phyloP scores from a whole-genome alignment of 2,113 vertebrate species.

The Zosterops japonicus region DNA sequence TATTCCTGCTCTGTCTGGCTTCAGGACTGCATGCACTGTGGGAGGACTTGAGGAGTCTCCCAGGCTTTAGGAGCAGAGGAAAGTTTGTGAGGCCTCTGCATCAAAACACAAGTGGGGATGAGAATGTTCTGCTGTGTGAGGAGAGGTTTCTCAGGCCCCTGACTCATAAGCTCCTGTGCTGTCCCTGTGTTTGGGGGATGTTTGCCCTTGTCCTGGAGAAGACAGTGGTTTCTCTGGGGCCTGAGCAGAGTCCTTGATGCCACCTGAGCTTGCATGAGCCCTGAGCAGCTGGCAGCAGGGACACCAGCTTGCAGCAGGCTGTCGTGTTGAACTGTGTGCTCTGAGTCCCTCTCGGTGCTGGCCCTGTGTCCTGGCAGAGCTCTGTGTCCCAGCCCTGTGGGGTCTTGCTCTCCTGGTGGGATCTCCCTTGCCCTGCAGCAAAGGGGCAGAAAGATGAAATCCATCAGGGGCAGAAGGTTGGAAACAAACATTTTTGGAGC shows the following conservation, averaged over 20 bases:
- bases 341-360: not conserved
- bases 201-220: not conserved
- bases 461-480: not conserved
- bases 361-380: not conserved
- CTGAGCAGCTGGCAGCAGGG: not conserved
- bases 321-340: not conserved
- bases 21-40: not conserved
- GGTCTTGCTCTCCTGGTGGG: not conserved
- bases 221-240: not conserved
- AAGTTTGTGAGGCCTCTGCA: not conserved
- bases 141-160: not conserved
- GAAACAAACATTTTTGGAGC: not conserved
- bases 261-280: not conserved
- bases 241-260: not conserved
- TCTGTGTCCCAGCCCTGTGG: not conserved
- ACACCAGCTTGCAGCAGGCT: not conserved
- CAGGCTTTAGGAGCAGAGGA: not conserved
- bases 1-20: not conserved
- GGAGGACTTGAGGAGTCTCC: not conserved
- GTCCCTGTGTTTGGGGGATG: not conserved
- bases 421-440: not conserved
- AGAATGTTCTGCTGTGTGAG: not conserved
- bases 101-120: not conserved
- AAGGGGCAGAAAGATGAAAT: not conserved
- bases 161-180: not conserved